Evolutionary conservation across 2,888 invertebrate genomes (phyloP), one percentile per base, ranked within the genome.

Genomic region (Agrochola circellaris): DNA sequence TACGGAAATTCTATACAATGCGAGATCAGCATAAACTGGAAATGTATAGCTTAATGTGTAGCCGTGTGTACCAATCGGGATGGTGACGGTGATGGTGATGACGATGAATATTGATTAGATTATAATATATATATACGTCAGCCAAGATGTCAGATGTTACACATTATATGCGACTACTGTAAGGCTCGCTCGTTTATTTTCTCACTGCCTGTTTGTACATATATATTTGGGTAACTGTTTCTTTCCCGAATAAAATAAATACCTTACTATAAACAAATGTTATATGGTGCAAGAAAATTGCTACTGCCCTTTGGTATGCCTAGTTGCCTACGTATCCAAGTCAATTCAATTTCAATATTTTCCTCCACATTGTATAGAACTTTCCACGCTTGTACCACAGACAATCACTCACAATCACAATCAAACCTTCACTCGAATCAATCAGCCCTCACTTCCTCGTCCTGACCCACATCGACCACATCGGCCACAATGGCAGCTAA

Each of bases 401-500:
- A 20, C 58, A 58, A 77, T 77, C 74, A 72, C 15, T 70, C 69
- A 65, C 68, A 85, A 75, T 76, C 61, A 74, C 77, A 77, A 74
- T 71, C 13, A 62, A 48, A 48, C 30, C n/a, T 58, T 38, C 51
- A 60, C 48, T 65, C 69, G 54, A 84, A 86, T 86, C 79, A 86
- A 83, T 84, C 84, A 60, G 54, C 26, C 68, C 45, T 65, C 38
- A 64, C 75, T 75, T 74, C 73, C 79, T 74, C 72, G n/a, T 88
- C 86, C 82, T 80, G 75, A 64, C 88, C 86, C 42, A 80, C 75
- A 69, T 79, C 73, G n/a, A 11, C 34, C 4, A 73, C 17, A 56
- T 13, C 67, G 13, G 15, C 42, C 30, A 87, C 87, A 88, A 87
- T 81, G 69, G 76, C 38, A 38, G 60, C 73, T 81, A 87, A 84